These are phyloP conservation scores for Notocelia uddmanniana DNA, from an alignment of 2,888 invertebrate genomes.

Conservation along the genomic window DNA sequence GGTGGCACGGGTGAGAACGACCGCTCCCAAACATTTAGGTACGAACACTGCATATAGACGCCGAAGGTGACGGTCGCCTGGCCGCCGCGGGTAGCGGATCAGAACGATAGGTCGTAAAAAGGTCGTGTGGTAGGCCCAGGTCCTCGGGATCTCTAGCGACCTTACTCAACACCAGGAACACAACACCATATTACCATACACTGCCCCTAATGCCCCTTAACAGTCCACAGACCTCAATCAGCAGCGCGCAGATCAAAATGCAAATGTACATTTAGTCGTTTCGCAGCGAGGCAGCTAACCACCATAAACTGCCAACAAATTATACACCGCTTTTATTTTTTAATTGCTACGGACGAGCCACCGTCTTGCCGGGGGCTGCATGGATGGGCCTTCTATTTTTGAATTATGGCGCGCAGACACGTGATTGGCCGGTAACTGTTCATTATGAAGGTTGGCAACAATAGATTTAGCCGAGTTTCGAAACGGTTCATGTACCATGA, in stretches of 20 bases:
- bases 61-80: too few relatives aligned
- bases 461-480: constrained; percentile 10
- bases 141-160: too few relatives aligned
- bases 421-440: constrained; percentile 72
- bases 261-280: constrained; percentile 71
- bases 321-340: constrained; percentile 80
- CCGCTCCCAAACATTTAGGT: too few relatives aligned
- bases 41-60: too few relatives aligned
- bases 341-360: constrained; percentile 81
- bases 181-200: too few relatives aligned
- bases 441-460: constrained; percentile 34
- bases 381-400: constrained; percentile 75
- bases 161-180: too few relatives aligned
- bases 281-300: constrained; percentile 66
- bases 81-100: too few relatives aligned
- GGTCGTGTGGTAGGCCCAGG: too few relatives aligned
- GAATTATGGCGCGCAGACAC: constrained; percentile 79
- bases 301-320: constrained; percentile 82
- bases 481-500: neutral
- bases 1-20: too few relatives aligned
- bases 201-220: constrained; percentile 20
- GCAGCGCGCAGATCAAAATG: constrained; percentile 78
- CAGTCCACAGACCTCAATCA: constrained; percentile 70
- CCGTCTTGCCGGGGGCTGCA: constrained; percentile 77
- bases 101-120: too few relatives aligned